Base-by-base conservation (phyloP, 2,113 vertebrate genomes). In the Dendrocopos noguchii region DNA sequence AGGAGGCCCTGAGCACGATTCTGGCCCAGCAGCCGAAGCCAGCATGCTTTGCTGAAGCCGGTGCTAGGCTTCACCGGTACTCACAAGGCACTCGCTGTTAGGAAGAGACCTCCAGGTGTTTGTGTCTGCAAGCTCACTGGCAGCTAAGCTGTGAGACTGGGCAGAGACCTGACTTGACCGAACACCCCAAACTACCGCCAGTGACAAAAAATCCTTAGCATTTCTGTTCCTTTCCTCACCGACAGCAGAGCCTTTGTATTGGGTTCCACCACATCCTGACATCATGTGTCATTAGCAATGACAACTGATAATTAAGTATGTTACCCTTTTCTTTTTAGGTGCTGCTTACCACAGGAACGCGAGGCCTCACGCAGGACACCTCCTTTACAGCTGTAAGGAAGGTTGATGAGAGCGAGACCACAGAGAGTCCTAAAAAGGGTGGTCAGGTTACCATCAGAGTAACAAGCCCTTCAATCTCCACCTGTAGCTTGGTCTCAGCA, bases 281-380 rank as follows among this genome's bases (percentile, higher is more conserved):
- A 79, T 21, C 31, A 33, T 90, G 90, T 88, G 85, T 94, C 84
- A 93, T 68, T 89, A 90, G 11, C 27, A 52, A 91, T 55, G 60
- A 94, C 82, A 87, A 85, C 72, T 57, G 47, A 83, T 80, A 88
- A 83, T 81, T 83, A 85, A 42, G 44, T 60, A 77, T 83, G 84
- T 92, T 60, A 91, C 76, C 7, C 6, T 88, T 95, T 95, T 92
- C 87, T 91, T 95, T 92, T 82, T 44, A 94, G 56, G 50, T 72
- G 50, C 13, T 84, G 21, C 66, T 91, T 73, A 74, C 34, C 9
- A 1, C 33, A 80, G 73, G 36, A 95, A 83, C 42, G 13, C 70
- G 75, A 75, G 33, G 47, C 59, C 24, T 90, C 60, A 76, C 22
- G 36, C 88, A 53, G 28, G 68, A 87, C 42, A 78, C 3, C 12